Conservation (phyloP, 2,113 vertebrate species). For the Bufo bufo region DNA sequence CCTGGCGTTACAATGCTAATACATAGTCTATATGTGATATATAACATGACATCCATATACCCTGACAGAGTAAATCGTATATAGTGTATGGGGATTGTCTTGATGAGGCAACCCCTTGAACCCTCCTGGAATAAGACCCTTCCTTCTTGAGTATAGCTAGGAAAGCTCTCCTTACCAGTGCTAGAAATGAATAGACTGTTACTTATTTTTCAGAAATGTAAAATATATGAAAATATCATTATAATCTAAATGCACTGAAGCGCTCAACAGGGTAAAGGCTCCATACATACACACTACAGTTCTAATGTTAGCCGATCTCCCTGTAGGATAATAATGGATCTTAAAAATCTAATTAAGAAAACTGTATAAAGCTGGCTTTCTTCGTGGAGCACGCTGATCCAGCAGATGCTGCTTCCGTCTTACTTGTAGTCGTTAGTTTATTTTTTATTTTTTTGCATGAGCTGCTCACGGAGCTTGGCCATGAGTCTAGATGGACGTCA, state of each 20-base stretch:
- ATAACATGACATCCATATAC: no score
- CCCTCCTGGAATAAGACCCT: no score
- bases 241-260: not conserved
- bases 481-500: not conserved
- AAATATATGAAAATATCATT: not conserved
- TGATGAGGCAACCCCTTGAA: no score
- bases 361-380: not conserved
- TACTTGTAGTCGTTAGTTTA: not conserved
- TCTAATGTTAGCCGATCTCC: not conserved
- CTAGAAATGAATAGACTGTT: constrained; percentile 1
- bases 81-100: no score
- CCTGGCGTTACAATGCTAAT: not conserved
- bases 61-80: no score
- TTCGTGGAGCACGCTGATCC: not conserved
- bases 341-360: not conserved
- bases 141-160: not conserved
- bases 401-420: not conserved
- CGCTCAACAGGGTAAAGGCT: not conserved
- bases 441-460: not conserved
- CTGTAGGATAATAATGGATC: constrained; percentile 5
- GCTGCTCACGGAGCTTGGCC: not conserved
- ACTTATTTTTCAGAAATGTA: constrained; percentile 17
- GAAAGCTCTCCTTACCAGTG: not conserved
- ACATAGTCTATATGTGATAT: no score
- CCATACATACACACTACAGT: not conserved